These are phyloP conservation scores for Drosophila mauritiana DNA, from an alignment of 1,140 invertebrate species.

Conservation along the genomic window DNA sequence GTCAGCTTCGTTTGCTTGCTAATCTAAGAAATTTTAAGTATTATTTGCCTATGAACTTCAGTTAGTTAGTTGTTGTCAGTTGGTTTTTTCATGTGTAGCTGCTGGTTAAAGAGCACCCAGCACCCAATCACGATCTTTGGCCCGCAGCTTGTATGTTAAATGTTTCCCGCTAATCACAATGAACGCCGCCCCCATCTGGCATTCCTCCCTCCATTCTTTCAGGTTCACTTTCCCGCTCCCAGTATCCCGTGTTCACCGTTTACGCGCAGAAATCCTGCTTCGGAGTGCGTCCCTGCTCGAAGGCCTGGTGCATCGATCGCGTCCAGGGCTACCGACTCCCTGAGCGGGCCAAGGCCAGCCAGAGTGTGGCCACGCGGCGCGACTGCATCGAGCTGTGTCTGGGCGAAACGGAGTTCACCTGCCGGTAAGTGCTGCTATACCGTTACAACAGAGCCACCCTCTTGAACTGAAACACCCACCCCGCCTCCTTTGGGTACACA, in stretches of 20 bases:
- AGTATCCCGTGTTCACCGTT: constrained; percentile 97
- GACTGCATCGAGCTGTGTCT: constrained; percentile 95
- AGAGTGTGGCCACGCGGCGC: constrained; percentile 90
- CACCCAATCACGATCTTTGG: constrained; percentile 42
- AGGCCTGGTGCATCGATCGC: constrained; percentile 96
- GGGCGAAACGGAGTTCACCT: constrained; percentile 94
- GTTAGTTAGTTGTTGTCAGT: background rate
- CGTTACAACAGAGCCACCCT: constrained; percentile 87
- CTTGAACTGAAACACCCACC: constrained; percentile 27
- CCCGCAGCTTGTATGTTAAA: constrained; percentile 50
- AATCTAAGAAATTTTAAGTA: background rate
- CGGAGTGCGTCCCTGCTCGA: constrained; percentile 93
- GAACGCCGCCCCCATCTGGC: constrained; percentile 23
- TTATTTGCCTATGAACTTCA: background rate
- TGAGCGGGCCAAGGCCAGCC: constrained; percentile 90
- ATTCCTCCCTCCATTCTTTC: constrained; percentile 41
- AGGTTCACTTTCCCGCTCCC: constrained; percentile 95
- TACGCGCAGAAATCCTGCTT: constrained; percentile 97
- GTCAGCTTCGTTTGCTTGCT: too few relatives aligned
- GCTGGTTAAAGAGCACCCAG: constrained; percentile 46
- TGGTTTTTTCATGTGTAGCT: constrained; percentile 32
- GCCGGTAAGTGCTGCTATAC: constrained; percentile 89
- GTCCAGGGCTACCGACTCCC: constrained; percentile 93
- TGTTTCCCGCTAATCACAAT: constrained; percentile 47
- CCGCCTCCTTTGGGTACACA: constrained; percentile 13